Base-by-base conservation (phyloP, 2,113 vertebrate genomes). In the Pogonocichla stellata region DNA sequence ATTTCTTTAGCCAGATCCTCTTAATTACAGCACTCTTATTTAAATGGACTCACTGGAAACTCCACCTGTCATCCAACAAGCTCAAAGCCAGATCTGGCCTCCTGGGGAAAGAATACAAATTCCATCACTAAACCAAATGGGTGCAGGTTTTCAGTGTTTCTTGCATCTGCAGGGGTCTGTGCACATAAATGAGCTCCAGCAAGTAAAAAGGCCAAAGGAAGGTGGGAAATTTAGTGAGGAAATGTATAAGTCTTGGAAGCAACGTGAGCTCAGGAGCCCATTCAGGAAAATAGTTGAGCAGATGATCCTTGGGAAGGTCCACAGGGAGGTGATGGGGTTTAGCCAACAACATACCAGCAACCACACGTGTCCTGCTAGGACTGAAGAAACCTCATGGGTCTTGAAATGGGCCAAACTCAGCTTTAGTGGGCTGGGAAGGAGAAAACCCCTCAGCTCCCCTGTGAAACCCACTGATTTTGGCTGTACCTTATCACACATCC, bases 1-100 rank as follows among this genome's bases (percentile, higher is more conserved):
- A 92, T 93, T 93, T 96, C 86, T 73, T 94, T 74, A 85, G 69
- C 91, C 90, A 91, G 84, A 84, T 82, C 62, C 65, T 93, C 91
- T 95, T 93, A 95, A 93, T 86, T 88, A 83, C 77, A 81, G 89
- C 64, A 73, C 65, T 95, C 48, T 93, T 58, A 61, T 81, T 95
- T 85, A 95, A 91, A 85, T 42, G 56, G 90, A 86, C 33, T 93
- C 66, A 34, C 36, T 94, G 42, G 80, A 93, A 80, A 45, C 51
- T 47, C 43, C 64, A 74, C 81, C 66, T 90, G 82, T 73, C 82
- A 93, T 58, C 71, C 38, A 38, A 51, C 36, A 88, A 95, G 75
- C 33, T 50, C n/a, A 33, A 74, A 70, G 71, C 20, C 82, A 92
- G 54, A 90, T 50, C 64, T 70, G 58, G 18, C 36, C 62, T 88